Evolutionary conservation across 2,797 vertebrate species (phyloP).

Genomic region (Semaprochilodus insignis): DNA sequence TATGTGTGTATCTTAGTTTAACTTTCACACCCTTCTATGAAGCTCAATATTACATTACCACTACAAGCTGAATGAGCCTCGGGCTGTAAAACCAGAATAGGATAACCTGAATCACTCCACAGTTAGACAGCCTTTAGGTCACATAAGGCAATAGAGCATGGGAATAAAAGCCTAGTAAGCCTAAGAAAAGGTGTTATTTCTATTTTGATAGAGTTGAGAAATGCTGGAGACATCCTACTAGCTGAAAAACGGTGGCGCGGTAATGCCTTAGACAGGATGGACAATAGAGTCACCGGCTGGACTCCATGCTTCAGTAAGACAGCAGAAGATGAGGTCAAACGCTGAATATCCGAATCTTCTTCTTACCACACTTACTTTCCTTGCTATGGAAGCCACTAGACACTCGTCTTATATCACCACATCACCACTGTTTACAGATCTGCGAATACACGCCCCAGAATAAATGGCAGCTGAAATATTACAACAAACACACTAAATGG

Average conservation of each 20-base stretch:
- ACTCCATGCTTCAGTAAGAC: not conserved
- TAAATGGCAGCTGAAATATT: too few species aligned
- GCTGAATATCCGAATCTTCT: not conserved
- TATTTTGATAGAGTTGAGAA: not conserved
- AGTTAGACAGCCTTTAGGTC: not conserved
- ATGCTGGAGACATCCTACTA: not conserved
- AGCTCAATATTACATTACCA: slow-evolving; percentile 5
- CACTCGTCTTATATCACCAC: not conserved
- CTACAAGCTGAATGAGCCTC: not conserved
- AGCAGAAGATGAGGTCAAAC: not conserved
- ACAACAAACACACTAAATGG: too few species aligned
- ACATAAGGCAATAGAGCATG: not conserved
- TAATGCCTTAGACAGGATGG: not conserved
- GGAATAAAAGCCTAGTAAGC: not conserved
- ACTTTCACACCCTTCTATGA: slow-evolving; percentile 2
- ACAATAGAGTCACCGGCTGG: not conserved
- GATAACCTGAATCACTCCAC: not conserved
- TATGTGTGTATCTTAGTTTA: not conserved
- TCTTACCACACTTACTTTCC: not conserved
- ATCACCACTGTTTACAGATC: too few species aligned
- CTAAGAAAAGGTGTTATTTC: not conserved
- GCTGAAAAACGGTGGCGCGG: not conserved
- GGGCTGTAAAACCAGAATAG: not conserved
- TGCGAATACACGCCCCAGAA: too few species aligned
- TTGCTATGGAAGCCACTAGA: not conserved